phyloP scores from a whole-genome alignment of 2,888 invertebrate genomes.

The Gibbula magus region DNA sequence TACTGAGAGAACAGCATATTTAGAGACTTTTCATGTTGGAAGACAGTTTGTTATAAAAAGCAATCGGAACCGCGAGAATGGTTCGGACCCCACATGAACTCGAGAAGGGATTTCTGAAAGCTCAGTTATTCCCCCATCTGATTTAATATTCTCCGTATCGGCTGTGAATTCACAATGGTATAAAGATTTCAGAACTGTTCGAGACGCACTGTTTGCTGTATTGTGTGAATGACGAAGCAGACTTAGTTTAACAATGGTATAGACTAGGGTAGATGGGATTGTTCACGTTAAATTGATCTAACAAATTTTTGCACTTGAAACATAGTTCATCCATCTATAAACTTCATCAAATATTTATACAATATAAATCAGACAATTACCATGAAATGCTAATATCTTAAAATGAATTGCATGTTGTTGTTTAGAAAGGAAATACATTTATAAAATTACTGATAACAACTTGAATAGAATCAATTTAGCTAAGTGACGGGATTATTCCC shows the following conservation, averaged over 20 bases:
- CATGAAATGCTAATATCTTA: too few relatives aligned
- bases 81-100: not conserved
- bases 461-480: not conserved
- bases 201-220: not conserved
- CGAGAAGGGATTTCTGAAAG: slow-evolving; percentile 1
- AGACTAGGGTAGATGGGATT: too few relatives aligned
- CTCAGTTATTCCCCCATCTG: not conserved
- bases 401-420: not conserved
- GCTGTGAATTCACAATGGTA: not conserved
- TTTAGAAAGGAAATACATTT: slow-evolving; percentile 6
- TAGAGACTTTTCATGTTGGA: slow-evolving; percentile 1
- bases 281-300: too few relatives aligned
- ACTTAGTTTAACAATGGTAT: not conserved
- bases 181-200: not conserved
- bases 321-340: not conserved
- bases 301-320: not conserved
- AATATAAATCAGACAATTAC: not conserved
- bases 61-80: not conserved
- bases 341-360: not conserved
- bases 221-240: not conserved
- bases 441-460: not conserved
- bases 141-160: not conserved
- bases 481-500: slow-evolving; percentile 3
- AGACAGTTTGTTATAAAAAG: slow-evolving; percentile 1
- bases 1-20: not conserved